Percentiles rank a stretch among this genome's conserved stretches.
Conservation (phyloP, 2,113 vertebrate genomes). For the human region DNA sequence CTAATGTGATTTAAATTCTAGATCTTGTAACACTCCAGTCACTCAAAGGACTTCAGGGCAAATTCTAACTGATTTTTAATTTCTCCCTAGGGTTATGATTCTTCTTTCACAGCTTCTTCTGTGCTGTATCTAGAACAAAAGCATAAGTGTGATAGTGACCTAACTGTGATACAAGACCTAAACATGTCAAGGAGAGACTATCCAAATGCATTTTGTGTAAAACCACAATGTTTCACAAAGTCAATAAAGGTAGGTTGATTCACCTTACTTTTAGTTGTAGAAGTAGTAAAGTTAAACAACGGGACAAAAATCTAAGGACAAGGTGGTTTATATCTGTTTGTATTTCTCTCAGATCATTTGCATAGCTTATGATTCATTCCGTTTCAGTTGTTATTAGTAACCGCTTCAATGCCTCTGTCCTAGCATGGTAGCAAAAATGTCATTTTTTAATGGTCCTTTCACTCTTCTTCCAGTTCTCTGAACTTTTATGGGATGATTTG, state of each 20-base stretch:
- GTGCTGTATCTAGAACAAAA: neutral
- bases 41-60: neutral
- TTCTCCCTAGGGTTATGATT: neutral
- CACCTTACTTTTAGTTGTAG: neutral
- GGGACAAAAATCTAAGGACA: neutral
- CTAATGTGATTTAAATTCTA: constrained; percentile 4
- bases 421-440: neutral
- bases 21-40: neutral
- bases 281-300: neutral
- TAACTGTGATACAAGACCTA: neutral
- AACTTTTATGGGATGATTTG: neutral
- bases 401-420: neutral
- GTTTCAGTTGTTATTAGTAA: neutral
- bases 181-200: neutral
- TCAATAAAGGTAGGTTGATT: neutral
- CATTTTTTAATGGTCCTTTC: neutral
- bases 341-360: neutral
- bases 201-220: neutral
- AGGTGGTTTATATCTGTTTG: neutral
- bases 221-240: neutral
- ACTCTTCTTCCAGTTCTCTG: neutral
- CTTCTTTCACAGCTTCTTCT: neutral
- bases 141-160: neutral
- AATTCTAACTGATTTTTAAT: neutral
- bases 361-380: neutral